Conservation (phyloP, 2,797 vertebrate species). For the Pseudochirops corinnae region DNA sequence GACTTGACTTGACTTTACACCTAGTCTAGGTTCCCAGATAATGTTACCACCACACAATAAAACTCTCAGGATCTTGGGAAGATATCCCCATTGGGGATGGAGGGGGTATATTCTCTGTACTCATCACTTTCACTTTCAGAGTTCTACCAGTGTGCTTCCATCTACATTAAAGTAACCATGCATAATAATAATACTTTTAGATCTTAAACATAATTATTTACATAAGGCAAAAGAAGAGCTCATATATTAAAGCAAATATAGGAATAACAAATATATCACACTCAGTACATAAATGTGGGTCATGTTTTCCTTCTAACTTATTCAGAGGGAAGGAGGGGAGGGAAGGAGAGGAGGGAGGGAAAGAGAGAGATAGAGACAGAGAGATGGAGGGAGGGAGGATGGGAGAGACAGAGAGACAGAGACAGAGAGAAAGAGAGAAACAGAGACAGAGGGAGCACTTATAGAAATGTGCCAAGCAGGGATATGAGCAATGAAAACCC, state of each 20-base stretch:
- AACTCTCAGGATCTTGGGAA: not conserved
- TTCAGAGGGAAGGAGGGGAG: not conserved
- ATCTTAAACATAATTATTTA: not conserved
- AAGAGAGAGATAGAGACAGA: not conserved
- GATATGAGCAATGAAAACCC: not conserved
- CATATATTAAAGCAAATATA: not conserved
- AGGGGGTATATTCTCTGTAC: not conserved
- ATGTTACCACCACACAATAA: not conserved
- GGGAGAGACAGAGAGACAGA: not conserved
- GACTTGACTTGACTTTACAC: not conserved
- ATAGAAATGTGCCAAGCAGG: not conserved
- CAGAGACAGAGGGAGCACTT: not conserved
- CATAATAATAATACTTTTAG: not conserved
- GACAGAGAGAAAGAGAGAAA: not conserved
- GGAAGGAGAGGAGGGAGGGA: rapidly evolving
- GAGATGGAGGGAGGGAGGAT: not conserved
- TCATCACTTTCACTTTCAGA: not conserved
- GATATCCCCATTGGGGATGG: not conserved
- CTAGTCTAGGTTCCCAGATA: not conserved
- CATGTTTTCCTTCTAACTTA: not conserved
- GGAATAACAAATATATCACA: not conserved
- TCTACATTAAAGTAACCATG: not conserved
- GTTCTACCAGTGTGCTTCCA: not conserved
- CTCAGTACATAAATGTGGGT: not conserved
- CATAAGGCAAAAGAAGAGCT: not conserved